Evolutionary conservation across 2,888 invertebrate species (phyloP), one percentile per base, ranked within the genome.

Genomic region (Leptinotarsa peninsularis): DNA sequence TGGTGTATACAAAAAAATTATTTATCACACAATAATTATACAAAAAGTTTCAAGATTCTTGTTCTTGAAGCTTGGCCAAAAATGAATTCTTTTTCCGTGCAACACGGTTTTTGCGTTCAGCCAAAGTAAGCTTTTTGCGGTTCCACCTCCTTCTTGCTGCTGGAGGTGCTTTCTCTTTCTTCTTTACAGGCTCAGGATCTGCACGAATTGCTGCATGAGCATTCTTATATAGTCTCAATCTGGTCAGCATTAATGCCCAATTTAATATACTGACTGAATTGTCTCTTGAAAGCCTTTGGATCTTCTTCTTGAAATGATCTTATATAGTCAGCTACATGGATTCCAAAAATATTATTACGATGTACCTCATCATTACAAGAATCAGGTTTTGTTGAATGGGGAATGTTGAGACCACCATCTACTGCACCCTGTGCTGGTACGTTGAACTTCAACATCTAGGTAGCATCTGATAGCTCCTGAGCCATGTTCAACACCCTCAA

Each of bases 371-470:
- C 96, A 88, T 95, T 99, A 67, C 99, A 99, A 78, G 98, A 99
- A 93, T 99, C 99, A 85, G 99, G 93, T 89, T 98, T 98, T 80
- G 95, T 94, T 82, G 98, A 95, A 90, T 99, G 99, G 76, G 99
- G 99, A 87, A 99, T 98, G 90, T 99, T 98, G 63, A 99, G 91
- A 79, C 99, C 99, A 84, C 99, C 99, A 90, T 99, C 99, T 78
- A 97, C 98, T 76, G 99, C 99, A 81, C 99, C 99, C 99, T 83
- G 99, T 99, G 79, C 98, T 97, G 73, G 99, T 99, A 82, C 98
- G 94, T 87, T 96, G 96, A 74, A 99, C 92, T 88, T 99, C 99
- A 78, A 98, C 97, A 90, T 99, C 99, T 85, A 99, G 92, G 89
- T 96, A 97, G 90, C 98, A 98, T 88, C 92, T 93, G 93, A 99